These are phyloP conservation scores for Sturnira hondurensis DNA, from an alignment of 2,113 vertebrate species.

Conservation along the genomic window DNA sequence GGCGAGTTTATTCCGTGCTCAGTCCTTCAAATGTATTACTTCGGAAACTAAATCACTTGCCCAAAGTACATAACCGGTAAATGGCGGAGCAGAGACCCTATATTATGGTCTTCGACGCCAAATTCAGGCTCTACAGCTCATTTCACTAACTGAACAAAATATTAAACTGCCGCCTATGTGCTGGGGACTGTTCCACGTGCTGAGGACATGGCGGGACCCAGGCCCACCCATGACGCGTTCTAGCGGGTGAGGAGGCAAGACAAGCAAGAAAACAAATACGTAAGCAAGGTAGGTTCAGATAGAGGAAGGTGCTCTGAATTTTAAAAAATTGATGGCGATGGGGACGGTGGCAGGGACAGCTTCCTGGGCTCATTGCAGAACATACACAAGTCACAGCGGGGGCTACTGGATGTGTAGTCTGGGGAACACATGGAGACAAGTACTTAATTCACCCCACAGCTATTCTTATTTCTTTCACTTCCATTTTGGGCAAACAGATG, in stretches of 20 bases:
- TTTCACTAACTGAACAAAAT: neutral
- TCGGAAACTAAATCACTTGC: neutral
- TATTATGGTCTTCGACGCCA: neutral
- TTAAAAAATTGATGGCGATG: neutral
- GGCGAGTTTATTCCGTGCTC: neutral
- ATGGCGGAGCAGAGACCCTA: neutral
- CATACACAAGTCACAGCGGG: neutral
- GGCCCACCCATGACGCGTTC: neutral
- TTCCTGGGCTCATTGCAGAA: rapidly evolving
- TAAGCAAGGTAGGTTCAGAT: neutral
- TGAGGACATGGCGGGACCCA: neutral
- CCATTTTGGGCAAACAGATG: conserved; percentile 78
- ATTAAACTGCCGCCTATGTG: neutral
- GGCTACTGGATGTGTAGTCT: neutral
- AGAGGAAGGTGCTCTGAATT: neutral
- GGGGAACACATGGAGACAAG: neutral
- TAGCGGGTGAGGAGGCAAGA: neutral
- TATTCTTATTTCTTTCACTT: conserved; percentile 57
- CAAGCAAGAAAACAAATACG: neutral
- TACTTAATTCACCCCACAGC: conserved; percentile 35
- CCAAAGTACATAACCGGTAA: neutral
- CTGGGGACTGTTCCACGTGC: neutral
- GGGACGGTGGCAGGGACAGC: neutral
- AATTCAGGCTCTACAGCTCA: neutral
- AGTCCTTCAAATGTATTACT: neutral